A percentile compares a stretch with the other conserved stretches of the same genome.
These are phyloP conservation scores for Proisotoma minuta DNA, from an alignment of 2,888 invertebrate genomes.

Conservation along the genomic window DNA sequence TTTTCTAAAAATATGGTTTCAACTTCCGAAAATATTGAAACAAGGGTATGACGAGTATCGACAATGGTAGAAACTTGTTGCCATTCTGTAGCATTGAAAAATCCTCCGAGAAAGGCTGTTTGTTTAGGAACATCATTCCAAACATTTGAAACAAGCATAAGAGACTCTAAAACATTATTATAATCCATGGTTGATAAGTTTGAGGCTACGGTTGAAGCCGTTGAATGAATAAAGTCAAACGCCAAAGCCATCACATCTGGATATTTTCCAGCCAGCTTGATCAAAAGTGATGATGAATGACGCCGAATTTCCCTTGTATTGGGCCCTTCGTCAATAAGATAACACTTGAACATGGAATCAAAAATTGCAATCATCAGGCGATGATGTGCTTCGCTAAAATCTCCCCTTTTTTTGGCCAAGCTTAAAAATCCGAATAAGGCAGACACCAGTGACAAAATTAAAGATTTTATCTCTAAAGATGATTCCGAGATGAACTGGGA, in stretches of 20 bases:
- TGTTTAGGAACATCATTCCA: slow-evolving; percentile 42
- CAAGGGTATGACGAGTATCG: slow-evolving; percentile 26
- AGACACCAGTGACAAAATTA: slow-evolving; percentile 42
- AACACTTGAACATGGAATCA: slow-evolving; percentile 40
- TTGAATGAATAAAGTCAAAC: slow-evolving; percentile 37
- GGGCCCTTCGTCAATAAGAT: slow-evolving; percentile 20
- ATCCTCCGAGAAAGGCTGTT: slow-evolving; percentile 32
- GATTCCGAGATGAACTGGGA: slow-evolving; percentile 34
- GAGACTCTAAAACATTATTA: slow-evolving; percentile 33
- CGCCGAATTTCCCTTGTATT: slow-evolving; percentile 35
- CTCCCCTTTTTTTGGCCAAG: slow-evolving; percentile 27
- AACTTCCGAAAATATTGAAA: slow-evolving; percentile 19
- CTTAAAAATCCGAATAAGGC: slow-evolving; percentile 41
- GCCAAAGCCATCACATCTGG: slow-evolving; percentile 32
- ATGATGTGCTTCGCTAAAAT: slow-evolving; percentile 29
- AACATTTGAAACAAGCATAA: slow-evolving; percentile 41
- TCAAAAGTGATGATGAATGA: slow-evolving; percentile 40
- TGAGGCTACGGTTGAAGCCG: slow-evolving; percentile 16
- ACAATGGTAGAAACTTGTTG: slow-evolving; percentile 28
- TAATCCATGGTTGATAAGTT: slow-evolving; percentile 36
- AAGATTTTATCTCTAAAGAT: slow-evolving; percentile 37
- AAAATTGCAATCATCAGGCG: slow-evolving; percentile 39
- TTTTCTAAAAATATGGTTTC: slow-evolving; percentile 32
- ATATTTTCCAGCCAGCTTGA: slow-evolving; percentile 37
- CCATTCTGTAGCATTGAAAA: slow-evolving; percentile 38